Base-by-base conservation (phyloP, 2,113 vertebrate genomes). In the Siphamia tubifer region DNA sequence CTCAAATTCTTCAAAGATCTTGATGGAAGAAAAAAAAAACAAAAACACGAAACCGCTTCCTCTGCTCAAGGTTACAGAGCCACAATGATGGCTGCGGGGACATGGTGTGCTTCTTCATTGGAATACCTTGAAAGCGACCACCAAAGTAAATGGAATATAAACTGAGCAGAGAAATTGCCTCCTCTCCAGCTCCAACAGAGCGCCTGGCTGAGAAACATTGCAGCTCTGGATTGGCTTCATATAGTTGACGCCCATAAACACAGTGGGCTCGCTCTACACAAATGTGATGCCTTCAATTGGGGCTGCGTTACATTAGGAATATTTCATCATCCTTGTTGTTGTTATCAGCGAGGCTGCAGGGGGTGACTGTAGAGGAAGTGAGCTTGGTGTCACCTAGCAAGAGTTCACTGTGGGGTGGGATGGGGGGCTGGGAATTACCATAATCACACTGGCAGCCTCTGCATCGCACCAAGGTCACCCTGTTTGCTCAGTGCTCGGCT, bases 401-500 rank as follows among this genome's bases (percentile, higher is more conserved):
- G 70, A 60, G 72, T 56, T 74, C 55, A 71, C 61, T 54, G 35
- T 49, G 42, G 54, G 68, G 56, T 67, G 70, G 74, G 32, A 44
- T 30, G 27, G 45, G 21, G 17, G 53, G 54, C 42, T 36, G 56
- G 69, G 51, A 65, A 88, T 88, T 84, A 79, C 44, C 68, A 85
- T 87, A 84, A 88, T 87, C 76, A 68, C 3, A 19, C 74, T 55
- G 61, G 77, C 62, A 79, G 79, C 65, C 79, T 65, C 57, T 72
- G 70, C 80, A 78, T 69, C 71, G 3, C 70, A 54, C 65, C 86
- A 90, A 87, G 88, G 88, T 90, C 83, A 88, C 82, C 81, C 72
- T 68, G 56, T 63, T 39, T 65, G 62, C 60, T 52, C 68, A 27
- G 39, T n/a, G 31, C 71, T 77, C 42, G 21, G 56, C 64, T 67